These are phyloP conservation scores for Gasteruption jaculator DNA, from an alignment of 2,888 invertebrate genomes.

Conservation along the genomic window DNA sequence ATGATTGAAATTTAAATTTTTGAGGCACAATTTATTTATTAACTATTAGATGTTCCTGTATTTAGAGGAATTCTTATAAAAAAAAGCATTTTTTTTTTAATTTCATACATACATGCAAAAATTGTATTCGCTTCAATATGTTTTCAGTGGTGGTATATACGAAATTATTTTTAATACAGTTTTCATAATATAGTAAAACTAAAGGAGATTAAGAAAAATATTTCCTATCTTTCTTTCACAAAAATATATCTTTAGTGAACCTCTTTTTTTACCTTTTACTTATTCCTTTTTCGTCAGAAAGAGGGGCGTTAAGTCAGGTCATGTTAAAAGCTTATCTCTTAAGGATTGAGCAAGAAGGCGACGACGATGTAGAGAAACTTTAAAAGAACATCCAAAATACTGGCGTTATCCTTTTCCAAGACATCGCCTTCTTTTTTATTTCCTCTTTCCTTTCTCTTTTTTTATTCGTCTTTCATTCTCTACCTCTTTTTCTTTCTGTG, in stretches of 20 bases:
- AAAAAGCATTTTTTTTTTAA: too few relatives aligned
- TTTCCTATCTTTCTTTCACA: too few relatives aligned
- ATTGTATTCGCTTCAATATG: too few relatives aligned
- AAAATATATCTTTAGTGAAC: not conserved
- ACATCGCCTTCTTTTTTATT: too few relatives aligned
- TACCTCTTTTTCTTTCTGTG: slow-evolving; percentile 37
- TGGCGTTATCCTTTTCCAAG: slow-evolving; percentile 33
- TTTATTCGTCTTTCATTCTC: slow-evolving; percentile 39
- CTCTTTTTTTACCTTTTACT: slow-evolving; percentile 16
- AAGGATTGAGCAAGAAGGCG: slow-evolving; percentile 15
- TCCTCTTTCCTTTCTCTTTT: too few relatives aligned
- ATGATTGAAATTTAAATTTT: too few relatives aligned
- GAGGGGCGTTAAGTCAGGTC: slow-evolving; percentile 43
- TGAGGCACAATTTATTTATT: too few relatives aligned
- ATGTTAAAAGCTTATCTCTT: slow-evolving; percentile 43
- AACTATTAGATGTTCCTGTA: too few relatives aligned
- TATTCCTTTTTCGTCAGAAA: not conserved
- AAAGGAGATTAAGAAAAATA: not conserved
- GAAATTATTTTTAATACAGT: too few relatives aligned
- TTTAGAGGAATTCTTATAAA: too few relatives aligned
- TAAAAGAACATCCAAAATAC: slow-evolving; percentile 32
- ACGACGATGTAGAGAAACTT: slow-evolving; percentile 31
- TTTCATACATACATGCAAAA: too few relatives aligned
- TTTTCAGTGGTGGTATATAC: too few relatives aligned
- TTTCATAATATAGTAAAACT: slow-evolving; percentile 1